phyloP scores from a whole-genome alignment of 1,140 invertebrate species.

The Drosophila funebris region DNA sequence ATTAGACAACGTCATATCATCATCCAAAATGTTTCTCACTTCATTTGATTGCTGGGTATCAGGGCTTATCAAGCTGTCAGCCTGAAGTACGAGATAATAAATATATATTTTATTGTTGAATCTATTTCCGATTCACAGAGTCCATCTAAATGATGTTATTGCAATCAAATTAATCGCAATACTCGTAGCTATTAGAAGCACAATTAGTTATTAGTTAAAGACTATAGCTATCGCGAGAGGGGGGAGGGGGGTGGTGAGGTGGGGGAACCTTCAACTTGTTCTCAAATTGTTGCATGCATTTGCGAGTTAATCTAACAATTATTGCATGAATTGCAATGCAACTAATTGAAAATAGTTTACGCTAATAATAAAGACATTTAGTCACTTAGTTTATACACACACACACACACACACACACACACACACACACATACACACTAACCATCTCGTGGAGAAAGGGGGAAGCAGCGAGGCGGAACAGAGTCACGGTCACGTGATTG shows the following conservation, averaged over 20 bases:
- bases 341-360: slow-evolving; percentile 41
- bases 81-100: no score
- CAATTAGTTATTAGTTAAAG: slow-evolving; percentile 14
- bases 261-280: slow-evolving; percentile 21
- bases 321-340: slow-evolving; percentile 35
- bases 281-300: slow-evolving; percentile 31
- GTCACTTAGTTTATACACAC: background rate
- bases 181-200: background rate
- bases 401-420: background rate
- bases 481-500: slow-evolving; percentile 55
- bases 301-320: slow-evolving; percentile 31
- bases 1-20: no score
- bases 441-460: background rate
- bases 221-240: no score
- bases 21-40: no score
- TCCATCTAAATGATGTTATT: slow-evolving; percentile 5
- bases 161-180: slow-evolving; percentile 8
- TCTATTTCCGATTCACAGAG: slow-evolving; percentile 3
- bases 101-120: background rate
- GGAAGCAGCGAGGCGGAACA: slow-evolving; percentile 45
- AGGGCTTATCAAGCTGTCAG: background rate
- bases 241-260: no score
- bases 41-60: background rate
- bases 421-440: background rate
- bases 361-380: slow-evolving; percentile 36